These are phyloP conservation scores for Petrocephalus zakoni DNA, from an alignment of 2,113 vertebrate genomes.

Conservation along the genomic window DNA sequence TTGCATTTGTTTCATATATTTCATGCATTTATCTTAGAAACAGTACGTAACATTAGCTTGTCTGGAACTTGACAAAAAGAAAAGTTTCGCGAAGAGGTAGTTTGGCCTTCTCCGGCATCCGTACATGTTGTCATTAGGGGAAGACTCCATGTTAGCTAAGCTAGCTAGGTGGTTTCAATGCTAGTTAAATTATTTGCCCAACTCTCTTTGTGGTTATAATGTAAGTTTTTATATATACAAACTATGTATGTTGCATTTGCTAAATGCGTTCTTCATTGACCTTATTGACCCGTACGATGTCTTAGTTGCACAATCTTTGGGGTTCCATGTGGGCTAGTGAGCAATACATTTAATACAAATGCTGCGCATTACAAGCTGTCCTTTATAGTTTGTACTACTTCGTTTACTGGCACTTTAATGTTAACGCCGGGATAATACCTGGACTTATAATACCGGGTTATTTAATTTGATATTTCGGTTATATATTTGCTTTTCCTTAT, in stretches of 20 bases:
- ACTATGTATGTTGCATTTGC: background rate
- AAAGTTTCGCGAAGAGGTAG: background rate
- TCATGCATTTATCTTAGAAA: background rate
- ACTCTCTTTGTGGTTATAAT: background rate
- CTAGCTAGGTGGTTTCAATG: background rate
- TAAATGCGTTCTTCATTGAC: background rate
- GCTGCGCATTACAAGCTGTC: background rate
- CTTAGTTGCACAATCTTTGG: background rate
- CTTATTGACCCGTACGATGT: background rate
- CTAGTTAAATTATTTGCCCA: background rate
- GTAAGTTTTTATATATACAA: conserved; percentile 14
- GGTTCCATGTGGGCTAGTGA: background rate
- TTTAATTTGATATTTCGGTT: background rate
- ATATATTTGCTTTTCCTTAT: conserved; percentile 20
- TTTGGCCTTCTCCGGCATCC: background rate
- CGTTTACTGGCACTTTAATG: background rate
- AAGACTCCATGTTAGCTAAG: background rate
- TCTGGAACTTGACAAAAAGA: background rate
- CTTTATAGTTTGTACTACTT: background rate
- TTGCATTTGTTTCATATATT: background rate
- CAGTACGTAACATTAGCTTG: background rate
- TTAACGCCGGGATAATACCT: background rate
- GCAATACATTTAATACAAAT: background rate
- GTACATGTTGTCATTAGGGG: background rate
- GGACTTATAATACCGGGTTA: background rate